Conservation (phyloP, 2,888 invertebrate species). For the Clepsis dumicolana region DNA sequence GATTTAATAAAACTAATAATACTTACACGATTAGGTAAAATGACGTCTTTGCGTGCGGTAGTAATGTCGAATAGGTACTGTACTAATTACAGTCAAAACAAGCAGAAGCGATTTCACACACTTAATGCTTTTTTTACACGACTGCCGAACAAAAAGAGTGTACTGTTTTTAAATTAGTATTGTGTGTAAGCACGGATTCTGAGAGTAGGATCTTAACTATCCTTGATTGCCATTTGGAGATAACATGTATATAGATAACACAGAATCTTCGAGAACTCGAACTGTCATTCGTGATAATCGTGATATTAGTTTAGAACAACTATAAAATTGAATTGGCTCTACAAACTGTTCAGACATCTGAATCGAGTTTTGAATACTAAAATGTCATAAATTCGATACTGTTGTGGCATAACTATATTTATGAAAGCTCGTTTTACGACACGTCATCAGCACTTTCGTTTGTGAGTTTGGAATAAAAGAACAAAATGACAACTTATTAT, state of each 20-base stretch:
- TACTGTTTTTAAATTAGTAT: too few species aligned
- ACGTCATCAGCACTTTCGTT: not conserved
- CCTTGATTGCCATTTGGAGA: slow-evolving; percentile 1
- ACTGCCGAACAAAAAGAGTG: too few species aligned
- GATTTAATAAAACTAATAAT: too few species aligned
- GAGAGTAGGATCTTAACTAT: not conserved
- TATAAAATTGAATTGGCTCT: slow-evolving; percentile 17
- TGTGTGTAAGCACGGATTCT: not conserved
- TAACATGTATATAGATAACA: not conserved
- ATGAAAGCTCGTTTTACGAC: not conserved
- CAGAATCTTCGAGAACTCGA: not conserved
- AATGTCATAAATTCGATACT: not conserved
- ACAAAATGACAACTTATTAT: too few species aligned
- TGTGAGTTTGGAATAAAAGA: not conserved
- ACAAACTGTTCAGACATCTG: not conserved
- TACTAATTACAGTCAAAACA: not conserved
- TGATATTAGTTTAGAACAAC: slow-evolving; percentile 3
- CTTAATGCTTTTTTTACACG: too few species aligned
- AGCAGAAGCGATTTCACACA: not conserved
- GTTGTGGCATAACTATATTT: not conserved
- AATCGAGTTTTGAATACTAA: not conserved
- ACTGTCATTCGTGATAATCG: not conserved
- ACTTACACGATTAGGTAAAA: too few species aligned
- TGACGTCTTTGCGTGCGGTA: not conserved
- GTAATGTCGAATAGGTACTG: not conserved